Conservation (phyloP, 2,797 vertebrate species). For the Channa striata region DNA sequence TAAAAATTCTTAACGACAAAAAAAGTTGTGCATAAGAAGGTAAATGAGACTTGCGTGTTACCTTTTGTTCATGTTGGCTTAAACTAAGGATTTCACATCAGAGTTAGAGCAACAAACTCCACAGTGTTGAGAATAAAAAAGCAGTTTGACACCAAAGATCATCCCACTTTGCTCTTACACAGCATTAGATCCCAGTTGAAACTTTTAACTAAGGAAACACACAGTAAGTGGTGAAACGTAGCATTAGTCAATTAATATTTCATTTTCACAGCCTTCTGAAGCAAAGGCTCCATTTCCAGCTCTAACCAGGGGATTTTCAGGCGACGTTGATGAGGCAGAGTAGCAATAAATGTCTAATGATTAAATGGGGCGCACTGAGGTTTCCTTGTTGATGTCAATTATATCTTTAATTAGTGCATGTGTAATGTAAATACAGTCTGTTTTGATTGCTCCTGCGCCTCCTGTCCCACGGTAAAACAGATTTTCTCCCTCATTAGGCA, state of each 20-base stretch:
- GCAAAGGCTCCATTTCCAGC: neutral
- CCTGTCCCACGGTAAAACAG: conserved; percentile 72
- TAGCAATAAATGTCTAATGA: conserved; percentile 52
- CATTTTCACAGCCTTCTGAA: neutral
- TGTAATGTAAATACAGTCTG: conserved; percentile 83
- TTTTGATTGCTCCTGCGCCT: conserved; percentile 72
- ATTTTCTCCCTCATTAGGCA: conserved; percentile 84
- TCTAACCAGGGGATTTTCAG: neutral
- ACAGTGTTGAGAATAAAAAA: no score
- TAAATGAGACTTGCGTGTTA: neutral
- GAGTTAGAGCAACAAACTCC: no score
- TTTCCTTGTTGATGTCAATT: conserved; percentile 77
- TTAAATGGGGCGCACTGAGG: conserved; percentile 58
- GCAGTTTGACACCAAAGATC: neutral
- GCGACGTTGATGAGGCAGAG: conserved; percentile 13
- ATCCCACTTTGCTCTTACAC: neutral
- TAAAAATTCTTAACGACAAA: no score
- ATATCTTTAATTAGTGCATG: conserved; percentile 80
- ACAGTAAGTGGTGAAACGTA: neutral
- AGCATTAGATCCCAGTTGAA: neutral
- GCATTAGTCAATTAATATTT: neutral
- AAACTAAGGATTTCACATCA: neutral
- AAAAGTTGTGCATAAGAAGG: neutral
- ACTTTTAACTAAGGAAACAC: neutral
- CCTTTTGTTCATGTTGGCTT: neutral